A percentile compares a stretch with the other conserved stretches of the same genome.
These are phyloP conservation scores for Falcunculus frontatus DNA, from an alignment of 2,113 vertebrate genomes.

Conservation along the genomic window DNA sequence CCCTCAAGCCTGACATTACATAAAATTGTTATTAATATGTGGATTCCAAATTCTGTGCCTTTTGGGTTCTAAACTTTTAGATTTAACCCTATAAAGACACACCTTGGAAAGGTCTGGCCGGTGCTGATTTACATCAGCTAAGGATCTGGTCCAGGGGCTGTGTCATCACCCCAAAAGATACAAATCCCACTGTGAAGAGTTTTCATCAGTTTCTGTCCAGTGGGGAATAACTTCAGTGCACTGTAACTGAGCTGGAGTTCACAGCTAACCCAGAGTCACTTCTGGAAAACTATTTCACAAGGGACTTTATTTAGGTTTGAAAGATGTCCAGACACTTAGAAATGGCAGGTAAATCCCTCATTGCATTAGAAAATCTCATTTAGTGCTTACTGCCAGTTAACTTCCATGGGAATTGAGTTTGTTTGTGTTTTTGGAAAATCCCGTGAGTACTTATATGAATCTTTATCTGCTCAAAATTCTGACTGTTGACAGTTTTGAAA, in stretches of 20 bases:
- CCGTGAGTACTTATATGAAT: neutral
- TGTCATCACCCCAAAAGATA: rapidly evolving
- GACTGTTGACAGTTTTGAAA: neutral
- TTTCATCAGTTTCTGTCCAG: neutral
- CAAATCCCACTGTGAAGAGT: neutral
- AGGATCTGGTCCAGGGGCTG: neutral
- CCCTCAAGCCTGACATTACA: neutral
- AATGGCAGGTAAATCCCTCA: neutral
- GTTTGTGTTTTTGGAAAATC: neutral
- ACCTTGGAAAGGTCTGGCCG: neutral
- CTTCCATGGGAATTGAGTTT: neutral
- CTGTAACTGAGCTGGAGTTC: neutral
- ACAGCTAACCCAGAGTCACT: neutral
- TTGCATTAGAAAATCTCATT: neutral
- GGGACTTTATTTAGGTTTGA: neutral
- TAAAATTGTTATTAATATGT: neutral
- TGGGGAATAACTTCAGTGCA: neutral
- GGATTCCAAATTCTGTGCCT: neutral
- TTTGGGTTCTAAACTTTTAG: neutral
- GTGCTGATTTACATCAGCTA: neutral
- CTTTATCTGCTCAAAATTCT: neutral
- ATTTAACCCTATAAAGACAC: neutral
- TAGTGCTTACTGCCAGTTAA: neutral
- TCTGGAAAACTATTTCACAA: neutral
- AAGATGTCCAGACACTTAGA: neutral